Evolutionary conservation across 2,888 invertebrate species (phyloP).

Genomic region (Apotomis betuletana): DNA sequence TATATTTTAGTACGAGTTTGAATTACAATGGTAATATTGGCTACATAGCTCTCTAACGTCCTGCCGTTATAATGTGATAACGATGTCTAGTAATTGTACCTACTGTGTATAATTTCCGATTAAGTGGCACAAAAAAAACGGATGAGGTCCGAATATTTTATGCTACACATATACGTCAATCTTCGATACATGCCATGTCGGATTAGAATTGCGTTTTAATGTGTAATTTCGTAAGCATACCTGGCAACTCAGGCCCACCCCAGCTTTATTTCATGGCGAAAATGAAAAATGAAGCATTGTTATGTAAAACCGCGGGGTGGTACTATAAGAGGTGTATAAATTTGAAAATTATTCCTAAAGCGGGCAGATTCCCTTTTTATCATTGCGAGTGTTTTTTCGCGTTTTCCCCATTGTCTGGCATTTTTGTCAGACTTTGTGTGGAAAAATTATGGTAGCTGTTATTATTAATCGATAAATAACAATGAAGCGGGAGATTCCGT

Average conservation of each 20-base stretch:
- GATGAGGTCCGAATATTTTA: too few relatives aligned
- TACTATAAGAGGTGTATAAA: slow-evolving; percentile 41
- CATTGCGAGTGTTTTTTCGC: slow-evolving; percentile 34
- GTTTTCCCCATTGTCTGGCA: slow-evolving; percentile 33
- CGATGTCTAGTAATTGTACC: too few relatives aligned
- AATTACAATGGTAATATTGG: too few relatives aligned
- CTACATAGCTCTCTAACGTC: too few relatives aligned
- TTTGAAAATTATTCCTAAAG: slow-evolving; percentile 42
- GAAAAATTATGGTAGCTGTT: slow-evolving; percentile 27
- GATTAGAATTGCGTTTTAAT: slow-evolving; percentile 1
- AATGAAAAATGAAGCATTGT: slow-evolving; percentile 45
- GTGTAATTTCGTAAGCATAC: slow-evolving; percentile 22
- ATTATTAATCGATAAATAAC: slow-evolving; percentile 19
- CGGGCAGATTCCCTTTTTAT: slow-evolving; percentile 39
- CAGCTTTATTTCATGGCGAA: slow-evolving; percentile 42
- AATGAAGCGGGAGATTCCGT: neutral
- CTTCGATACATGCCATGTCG: too few relatives aligned
- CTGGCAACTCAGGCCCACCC: slow-evolving; percentile 29
- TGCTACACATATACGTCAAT: too few relatives aligned
- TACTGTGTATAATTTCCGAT: too few relatives aligned
- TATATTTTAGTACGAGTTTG: too few relatives aligned
- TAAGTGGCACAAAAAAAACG: too few relatives aligned
- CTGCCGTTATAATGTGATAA: too few relatives aligned
- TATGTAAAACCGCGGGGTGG: slow-evolving; percentile 43
- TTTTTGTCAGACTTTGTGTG: slow-evolving; percentile 23